phyloP scores from a whole-genome alignment of 2,113 vertebrate species.

The Sporophila hypoxantha region DNA sequence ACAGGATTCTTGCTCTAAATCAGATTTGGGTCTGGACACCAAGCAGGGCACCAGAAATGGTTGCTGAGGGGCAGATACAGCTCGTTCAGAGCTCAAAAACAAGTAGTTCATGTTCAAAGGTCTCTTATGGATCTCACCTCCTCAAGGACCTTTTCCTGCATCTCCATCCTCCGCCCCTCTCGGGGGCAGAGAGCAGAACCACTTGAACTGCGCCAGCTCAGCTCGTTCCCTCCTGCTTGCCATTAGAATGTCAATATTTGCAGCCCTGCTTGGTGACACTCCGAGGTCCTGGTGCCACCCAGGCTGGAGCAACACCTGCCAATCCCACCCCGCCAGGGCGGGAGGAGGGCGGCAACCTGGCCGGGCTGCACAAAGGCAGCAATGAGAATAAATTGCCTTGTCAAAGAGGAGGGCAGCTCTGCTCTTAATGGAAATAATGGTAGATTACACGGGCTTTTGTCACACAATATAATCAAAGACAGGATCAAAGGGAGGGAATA shows the following conservation, averaged over 20 bases:
- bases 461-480: slow-evolving; percentile 68
- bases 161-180: not conserved
- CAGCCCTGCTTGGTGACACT: not conserved
- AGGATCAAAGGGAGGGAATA: slow-evolving; percentile 72
- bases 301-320: slow-evolving; percentile 38
- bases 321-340: not conserved
- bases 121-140: not conserved
- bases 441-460: slow-evolving; percentile 68
- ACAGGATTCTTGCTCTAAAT: not conserved
- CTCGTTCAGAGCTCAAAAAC: not conserved
- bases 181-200: not conserved
- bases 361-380: slow-evolving; percentile 45
- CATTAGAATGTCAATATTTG: slow-evolving; percentile 4
- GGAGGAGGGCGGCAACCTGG: slow-evolving; percentile 24
- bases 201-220: accelerated
- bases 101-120: not conserved
- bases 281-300: not conserved
- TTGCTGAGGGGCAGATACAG: not conserved
- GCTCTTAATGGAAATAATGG: slow-evolving; percentile 77
- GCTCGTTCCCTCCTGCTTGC: not conserved
- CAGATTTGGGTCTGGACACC: not conserved
- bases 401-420: slow-evolving; percentile 67
- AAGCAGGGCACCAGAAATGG: not conserved
- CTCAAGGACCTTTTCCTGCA: not conserved
- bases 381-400: slow-evolving; percentile 70